Conservation (phyloP, 2,888 invertebrate genomes). For the Drosophila limbata region DNA sequence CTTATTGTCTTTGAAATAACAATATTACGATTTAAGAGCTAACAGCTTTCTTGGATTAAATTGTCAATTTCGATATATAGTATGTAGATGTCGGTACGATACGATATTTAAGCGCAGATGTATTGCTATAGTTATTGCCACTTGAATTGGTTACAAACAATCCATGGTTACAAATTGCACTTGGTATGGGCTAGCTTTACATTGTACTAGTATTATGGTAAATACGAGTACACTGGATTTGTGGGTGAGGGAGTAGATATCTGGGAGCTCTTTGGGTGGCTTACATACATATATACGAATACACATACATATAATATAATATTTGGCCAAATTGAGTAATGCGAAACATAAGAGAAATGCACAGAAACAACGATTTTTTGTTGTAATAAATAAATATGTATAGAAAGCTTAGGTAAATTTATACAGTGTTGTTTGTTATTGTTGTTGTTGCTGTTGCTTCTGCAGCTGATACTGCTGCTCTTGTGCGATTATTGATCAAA, state of each 20-base stretch:
- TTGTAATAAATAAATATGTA: conserved; percentile 32
- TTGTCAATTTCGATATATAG: too few species aligned
- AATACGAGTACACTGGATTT: conserved; percentile 14
- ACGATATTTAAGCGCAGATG: conserved; percentile 1
- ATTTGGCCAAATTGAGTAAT: conserved; percentile 60
- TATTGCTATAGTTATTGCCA: conserved; percentile 30
- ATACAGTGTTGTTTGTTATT: conserved; percentile 33
- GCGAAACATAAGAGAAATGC: conserved; percentile 27
- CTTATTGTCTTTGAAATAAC: not conserved
- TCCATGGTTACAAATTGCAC: conserved; percentile 66
- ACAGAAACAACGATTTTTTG: conserved; percentile 21
- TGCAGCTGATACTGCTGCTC: not conserved
- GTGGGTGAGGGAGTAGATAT: not conserved
- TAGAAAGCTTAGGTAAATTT: conserved; percentile 45
- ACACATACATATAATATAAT: conserved; percentile 46
- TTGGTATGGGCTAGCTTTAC: conserved; percentile 64
- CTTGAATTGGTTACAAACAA: conserved; percentile 52
- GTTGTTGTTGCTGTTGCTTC: conserved; percentile 7
- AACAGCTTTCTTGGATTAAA: not conserved
- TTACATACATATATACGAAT: conserved; percentile 27
- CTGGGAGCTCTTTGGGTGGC: conserved; percentile 11
- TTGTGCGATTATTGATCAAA: conserved; percentile 43
- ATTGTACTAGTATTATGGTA: conserved; percentile 38
- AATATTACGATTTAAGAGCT: not conserved
- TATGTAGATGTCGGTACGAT: not conserved